Percentiles rank a stretch among this genome's conserved stretches.
Evolutionary conservation across 2,797 vertebrate species (phyloP).

Genomic region (Octomys mimax): DNA sequence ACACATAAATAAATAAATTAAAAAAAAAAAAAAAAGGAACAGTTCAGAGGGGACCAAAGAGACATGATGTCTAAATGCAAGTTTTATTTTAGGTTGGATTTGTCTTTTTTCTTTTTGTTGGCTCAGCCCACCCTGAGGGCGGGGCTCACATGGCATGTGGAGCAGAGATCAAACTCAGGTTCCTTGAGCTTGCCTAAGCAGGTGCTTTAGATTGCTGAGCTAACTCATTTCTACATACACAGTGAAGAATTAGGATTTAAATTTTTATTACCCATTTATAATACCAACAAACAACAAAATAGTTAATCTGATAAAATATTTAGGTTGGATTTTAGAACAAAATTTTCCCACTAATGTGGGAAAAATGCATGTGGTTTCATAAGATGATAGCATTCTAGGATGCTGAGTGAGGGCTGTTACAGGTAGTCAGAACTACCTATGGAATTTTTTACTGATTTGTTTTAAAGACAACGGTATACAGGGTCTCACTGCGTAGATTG

Average conservation of each 20-base stretch:
- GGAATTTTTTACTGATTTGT: not conserved
- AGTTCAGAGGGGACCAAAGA: not conserved
- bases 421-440: not conserved
- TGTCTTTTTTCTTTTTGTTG: too few species aligned
- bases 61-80: not conserved
- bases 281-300: constrained; percentile 19
- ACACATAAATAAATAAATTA: too few species aligned
- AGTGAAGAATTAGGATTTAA: not conserved
- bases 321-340: not conserved
- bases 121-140: too few species aligned
- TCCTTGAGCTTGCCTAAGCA: too few species aligned
- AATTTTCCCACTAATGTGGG: not conserved
- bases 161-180: too few species aligned
- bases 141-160: too few species aligned
- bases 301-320: not conserved
- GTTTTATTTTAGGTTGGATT: not conserved
- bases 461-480: too few species aligned
- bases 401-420: not conserved
- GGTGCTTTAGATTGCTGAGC: too few species aligned
- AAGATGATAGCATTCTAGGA: not conserved
- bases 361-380: not conserved
- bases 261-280: not conserved
- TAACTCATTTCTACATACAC: not conserved
- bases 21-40: too few species aligned
- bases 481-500: too few species aligned